Percentiles rank a stretch among this genome's conserved stretches.
phyloP scores from a whole-genome alignment of 2,113 vertebrate genomes.

The Zosterops borbonicus region DNA sequence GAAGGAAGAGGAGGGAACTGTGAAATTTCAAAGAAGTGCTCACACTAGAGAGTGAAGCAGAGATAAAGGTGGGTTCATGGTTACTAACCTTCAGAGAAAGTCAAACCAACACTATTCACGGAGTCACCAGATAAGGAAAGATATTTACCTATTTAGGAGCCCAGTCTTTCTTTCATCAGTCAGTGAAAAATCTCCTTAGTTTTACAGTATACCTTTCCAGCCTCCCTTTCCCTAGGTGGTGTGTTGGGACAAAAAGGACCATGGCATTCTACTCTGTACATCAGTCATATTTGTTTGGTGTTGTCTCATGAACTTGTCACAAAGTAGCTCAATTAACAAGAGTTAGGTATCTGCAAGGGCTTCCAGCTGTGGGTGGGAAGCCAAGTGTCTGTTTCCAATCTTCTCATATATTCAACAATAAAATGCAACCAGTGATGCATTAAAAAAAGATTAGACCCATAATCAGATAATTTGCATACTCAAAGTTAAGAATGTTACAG shows the following conservation, averaged over 20 bases:
- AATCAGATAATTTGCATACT: background rate
- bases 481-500: background rate
- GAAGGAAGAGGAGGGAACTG: slow-evolving; percentile 69
- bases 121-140: background rate
- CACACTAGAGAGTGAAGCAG: background rate
- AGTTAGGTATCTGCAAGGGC: background rate
- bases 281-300: background rate
- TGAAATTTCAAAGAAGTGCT: slow-evolving; percentile 51
- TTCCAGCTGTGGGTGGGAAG: background rate
- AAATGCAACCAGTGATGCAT: background rate
- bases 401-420: background rate
- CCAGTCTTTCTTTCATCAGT: background rate
- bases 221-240: background rate
- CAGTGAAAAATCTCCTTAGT: background rate
- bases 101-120: background rate
- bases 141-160: background rate
- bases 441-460: background rate
- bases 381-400: background rate
- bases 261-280: background rate
- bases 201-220: accelerated
- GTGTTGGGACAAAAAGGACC: background rate
- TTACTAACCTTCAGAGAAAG: slow-evolving; percentile 21
- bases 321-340: background rate
- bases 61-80: slow-evolving; percentile 15
- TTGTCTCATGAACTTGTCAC: background rate